phyloP scores from a whole-genome alignment of 1,140 invertebrate genomes.

The Cataglyphis hispanica region DNA sequence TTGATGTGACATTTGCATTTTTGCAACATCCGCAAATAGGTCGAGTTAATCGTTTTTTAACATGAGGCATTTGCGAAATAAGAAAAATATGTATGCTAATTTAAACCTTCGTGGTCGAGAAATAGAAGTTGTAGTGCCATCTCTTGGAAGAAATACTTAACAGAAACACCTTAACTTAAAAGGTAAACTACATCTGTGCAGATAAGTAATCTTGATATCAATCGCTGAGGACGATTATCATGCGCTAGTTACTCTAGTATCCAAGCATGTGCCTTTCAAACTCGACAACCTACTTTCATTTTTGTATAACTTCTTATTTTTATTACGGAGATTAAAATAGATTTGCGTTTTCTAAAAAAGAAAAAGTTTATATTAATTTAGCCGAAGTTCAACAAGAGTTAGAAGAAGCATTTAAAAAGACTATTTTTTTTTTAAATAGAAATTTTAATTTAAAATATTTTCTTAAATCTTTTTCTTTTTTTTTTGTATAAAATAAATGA shows the following conservation, averaged over 20 bases:
- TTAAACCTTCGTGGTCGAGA: not conserved
- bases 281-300: not conserved
- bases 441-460: not conserved
- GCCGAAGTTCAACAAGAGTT: not conserved
- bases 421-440: too few species aligned
- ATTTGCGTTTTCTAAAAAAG: not conserved
- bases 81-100: slow-evolving; percentile 54
- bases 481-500: not conserved
- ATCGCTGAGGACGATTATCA: not conserved
- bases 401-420: not conserved
- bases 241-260: not conserved
- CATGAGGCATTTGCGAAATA: slow-evolving; percentile 2
- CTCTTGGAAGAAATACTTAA: slow-evolving; percentile 46
- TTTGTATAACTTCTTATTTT: not conserved
- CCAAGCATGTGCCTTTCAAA: not conserved
- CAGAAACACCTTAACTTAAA: slow-evolving; percentile 11
- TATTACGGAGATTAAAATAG: not conserved
- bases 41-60: slow-evolving; percentile 20
- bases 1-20: not conserved
- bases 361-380: not conserved
- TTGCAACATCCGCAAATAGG: not conserved
- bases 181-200: not conserved
- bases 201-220: not conserved
- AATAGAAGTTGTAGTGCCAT: slow-evolving; percentile 67
- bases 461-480: not conserved